phyloP scores from a whole-genome alignment of 2,888 invertebrate species.

The Lomographa bimaculata region DNA sequence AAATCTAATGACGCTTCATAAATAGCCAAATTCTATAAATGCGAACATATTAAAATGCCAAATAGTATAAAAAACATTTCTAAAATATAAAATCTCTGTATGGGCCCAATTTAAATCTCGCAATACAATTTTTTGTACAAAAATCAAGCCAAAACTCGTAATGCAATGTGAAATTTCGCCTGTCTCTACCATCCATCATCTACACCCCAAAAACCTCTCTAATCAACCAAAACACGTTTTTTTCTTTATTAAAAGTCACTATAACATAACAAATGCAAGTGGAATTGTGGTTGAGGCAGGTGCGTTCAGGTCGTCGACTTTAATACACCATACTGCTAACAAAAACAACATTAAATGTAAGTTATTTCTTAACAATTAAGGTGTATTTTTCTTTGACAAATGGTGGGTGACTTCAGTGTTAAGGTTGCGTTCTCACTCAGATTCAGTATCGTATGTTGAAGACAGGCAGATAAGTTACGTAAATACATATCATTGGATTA shows the following conservation, averaged over 20 bases:
- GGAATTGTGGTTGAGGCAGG: conserved; percentile 62
- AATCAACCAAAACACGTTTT: conserved; percentile 22
- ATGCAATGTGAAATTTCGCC: conserved; percentile 6
- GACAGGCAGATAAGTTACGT: conserved; percentile 20
- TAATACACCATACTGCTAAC: conserved; percentile 39
- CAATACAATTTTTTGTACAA: too few relatives aligned
- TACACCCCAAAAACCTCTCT: conserved; percentile 14
- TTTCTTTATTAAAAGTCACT: conserved; percentile 27
- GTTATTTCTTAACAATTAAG: conserved; percentile 6
- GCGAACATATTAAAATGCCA: too few relatives aligned
- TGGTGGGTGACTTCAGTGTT: conserved; percentile 32
- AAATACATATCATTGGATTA: conserved; percentile 17
- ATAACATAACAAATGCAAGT: conserved; percentile 49
- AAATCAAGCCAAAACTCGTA: too few relatives aligned
- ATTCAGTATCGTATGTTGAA: conserved; percentile 42
- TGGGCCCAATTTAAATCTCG: too few relatives aligned
- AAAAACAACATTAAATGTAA: conserved; percentile 19
- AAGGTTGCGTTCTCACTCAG: conserved; percentile 41
- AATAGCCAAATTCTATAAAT: too few relatives aligned
- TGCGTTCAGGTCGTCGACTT: conserved; percentile 67
- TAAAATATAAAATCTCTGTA: too few relatives aligned
- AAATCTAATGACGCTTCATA: too few relatives aligned
- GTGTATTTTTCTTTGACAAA: conserved; percentile 19
- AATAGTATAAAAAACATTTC: too few relatives aligned
- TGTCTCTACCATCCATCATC: conserved; percentile 9